These are phyloP conservation scores for Campylomormyrus tamandua DNA, from an alignment of 2,113 vertebrate species.

Conservation along the genomic window DNA sequence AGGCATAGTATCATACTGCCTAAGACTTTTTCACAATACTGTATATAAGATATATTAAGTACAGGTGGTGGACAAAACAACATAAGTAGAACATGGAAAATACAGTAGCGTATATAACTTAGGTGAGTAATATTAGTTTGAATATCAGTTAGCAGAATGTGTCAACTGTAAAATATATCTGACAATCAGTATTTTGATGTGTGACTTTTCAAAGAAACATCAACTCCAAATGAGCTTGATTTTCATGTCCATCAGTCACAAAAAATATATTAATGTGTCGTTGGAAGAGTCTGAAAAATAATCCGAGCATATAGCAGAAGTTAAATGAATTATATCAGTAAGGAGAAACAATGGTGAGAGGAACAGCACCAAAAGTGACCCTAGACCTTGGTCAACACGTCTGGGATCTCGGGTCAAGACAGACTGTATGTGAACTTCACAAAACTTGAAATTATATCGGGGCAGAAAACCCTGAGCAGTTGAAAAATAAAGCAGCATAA, in stretches of 20 bases:
- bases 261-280: not conserved
- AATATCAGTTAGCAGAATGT: not conserved
- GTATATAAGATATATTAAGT: too few species aligned
- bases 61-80: too few species aligned
- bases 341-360: not conserved
- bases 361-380: not conserved
- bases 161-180: not conserved
- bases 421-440: not conserved
- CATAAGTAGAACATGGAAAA: too few species aligned
- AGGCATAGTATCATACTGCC: too few species aligned
- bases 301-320: not conserved
- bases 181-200: not conserved
- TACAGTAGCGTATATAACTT: too few species aligned
- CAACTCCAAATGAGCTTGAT: not conserved
- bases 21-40: too few species aligned
- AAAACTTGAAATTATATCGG: not conserved
- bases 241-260: not conserved
- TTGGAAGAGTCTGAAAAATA: not conserved
- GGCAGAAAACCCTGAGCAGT: not conserved
- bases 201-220: not conserved
- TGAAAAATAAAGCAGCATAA: not conserved
- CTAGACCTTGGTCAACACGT: not conserved
- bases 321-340: not conserved
- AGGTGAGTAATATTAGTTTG: not conserved
- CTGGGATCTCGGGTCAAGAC: not conserved